Evolutionary conservation across 2,113 vertebrate species (phyloP).

Genomic region (Myrmecophaga tridactyla): DNA sequence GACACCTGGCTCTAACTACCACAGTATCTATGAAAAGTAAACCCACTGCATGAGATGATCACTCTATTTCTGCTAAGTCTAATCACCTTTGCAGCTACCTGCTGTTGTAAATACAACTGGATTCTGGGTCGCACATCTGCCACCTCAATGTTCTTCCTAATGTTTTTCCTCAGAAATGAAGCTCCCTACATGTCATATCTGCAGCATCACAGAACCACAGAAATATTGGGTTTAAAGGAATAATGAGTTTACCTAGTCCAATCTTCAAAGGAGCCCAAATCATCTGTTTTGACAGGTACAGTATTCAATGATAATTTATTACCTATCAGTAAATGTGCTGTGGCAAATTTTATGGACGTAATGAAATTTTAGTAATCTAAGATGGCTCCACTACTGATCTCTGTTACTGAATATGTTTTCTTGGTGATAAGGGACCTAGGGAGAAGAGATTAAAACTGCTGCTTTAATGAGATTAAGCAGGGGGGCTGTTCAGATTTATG

Average conservation of each 20-base stretch:
- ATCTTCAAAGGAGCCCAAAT: slow-evolving; percentile 15
- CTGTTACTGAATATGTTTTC: slow-evolving; percentile 59
- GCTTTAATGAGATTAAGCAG: slow-evolving; percentile 55
- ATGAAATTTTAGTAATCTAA: slow-evolving; percentile 69
- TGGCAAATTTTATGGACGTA: slow-evolving; percentile 65
- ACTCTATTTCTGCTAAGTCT: not conserved
- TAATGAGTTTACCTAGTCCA: slow-evolving; percentile 38
- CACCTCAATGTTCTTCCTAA: not conserved
- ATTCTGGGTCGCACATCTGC: not conserved
- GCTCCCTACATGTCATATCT: not conserved
- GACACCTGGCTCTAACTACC: too few species aligned
- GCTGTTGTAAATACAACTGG: not conserved
- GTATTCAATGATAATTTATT: slow-evolving; percentile 44
- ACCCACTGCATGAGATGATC: not conserved
- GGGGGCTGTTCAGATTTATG: slow-evolving; percentile 27
- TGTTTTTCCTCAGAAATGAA: not conserved
- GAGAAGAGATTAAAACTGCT: slow-evolving; percentile 61
- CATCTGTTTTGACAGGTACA: slow-evolving; percentile 52
- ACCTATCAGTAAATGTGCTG: slow-evolving; percentile 39
- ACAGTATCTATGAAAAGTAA: not conserved
- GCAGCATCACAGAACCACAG: not conserved
- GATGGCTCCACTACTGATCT: slow-evolving; percentile 46
- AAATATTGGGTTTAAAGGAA: not conserved
- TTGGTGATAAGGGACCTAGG: slow-evolving; percentile 43
- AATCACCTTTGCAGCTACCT: not conserved